These are phyloP conservation scores for Rugalucina vietnamica DNA, from an alignment of 2,888 invertebrate genomes.

Conservation along the genomic window DNA sequence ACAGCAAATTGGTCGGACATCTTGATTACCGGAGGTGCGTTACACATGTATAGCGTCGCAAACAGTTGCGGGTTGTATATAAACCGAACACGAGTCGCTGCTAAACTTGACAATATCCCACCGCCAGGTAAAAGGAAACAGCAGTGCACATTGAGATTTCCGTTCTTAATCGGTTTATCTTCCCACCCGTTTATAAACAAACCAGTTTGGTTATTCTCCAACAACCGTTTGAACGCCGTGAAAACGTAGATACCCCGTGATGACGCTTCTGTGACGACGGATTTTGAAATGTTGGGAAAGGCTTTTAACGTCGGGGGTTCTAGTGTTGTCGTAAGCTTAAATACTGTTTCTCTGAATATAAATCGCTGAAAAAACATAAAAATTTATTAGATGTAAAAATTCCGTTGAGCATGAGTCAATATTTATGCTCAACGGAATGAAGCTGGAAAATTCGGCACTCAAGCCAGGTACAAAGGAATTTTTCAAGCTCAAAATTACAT, in stretches of 20 bases:
- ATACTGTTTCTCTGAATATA: background rate
- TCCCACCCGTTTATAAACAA: background rate
- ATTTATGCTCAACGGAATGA: too few species aligned
- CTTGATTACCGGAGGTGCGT: background rate
- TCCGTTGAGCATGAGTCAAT: too few species aligned
- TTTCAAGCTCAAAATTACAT: too few species aligned
- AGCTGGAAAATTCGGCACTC: too few species aligned
- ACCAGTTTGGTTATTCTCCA: background rate
- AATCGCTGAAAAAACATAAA: too few species aligned
- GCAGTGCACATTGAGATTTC: background rate
- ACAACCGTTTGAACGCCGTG: background rate
- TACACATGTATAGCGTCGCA: background rate
- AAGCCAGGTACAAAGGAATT: too few species aligned
- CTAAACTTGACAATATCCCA: background rate
- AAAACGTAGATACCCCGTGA: background rate
- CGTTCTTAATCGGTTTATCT: background rate
- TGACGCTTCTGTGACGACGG: background rate
- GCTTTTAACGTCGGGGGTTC: background rate
- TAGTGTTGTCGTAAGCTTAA: background rate
- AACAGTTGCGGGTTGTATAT: background rate
- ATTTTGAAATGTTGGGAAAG: background rate
- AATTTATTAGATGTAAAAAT: too few species aligned
- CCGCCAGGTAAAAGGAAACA: background rate
- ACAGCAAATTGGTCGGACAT: background rate
- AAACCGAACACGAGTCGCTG: background rate